Base-by-base conservation (phyloP, 2,113 vertebrate species). In the Furnarius figulus region DNA sequence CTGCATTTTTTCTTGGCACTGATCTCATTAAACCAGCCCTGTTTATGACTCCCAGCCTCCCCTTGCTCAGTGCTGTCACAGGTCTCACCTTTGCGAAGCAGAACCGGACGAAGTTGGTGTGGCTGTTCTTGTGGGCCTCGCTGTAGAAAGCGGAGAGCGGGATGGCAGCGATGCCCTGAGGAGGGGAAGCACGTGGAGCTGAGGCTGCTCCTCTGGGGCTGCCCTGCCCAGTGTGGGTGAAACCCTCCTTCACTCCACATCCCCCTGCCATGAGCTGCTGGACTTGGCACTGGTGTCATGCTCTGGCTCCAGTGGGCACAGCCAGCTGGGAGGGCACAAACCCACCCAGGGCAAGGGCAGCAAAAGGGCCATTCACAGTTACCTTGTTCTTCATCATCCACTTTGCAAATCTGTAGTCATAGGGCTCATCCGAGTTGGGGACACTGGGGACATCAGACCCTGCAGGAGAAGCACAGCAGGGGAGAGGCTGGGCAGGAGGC, bases 331-430 rank as follows among this genome's bases (percentile, higher is more conserved):
- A 47, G 0, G 31, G 59, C 20, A 35, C 22, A 90, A 74, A 47
- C 30, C 33, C 20, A 19, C 25, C 16, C 8, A 2, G 9, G 49
- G 56, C 11, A 42, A 47, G 28, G 2, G 2, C 5, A 6, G 49
- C 2, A 8, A 39, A 44, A 11, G 52, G 2, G 9, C 30, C 59
- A 44, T 55, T 53, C 6, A 5, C 11, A 4, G 80, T 95, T 96
- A 99, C 99, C 98, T 99, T 99, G 87, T 98, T 98, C 97, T 98
- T 99, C 44, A 98, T 97, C 88, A 99, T 98, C 99, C 99, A 99
- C 96, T 99, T 99, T 16, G 98, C 96, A 93, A 99, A 99, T 95
- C 97, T 97, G 55, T 97, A 98, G 97, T 99, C 99, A 0, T 97
- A 98, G 28, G 98, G 96, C 90, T 98, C 96, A 2, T 90, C 96